phyloP scores from a whole-genome alignment of 2,113 vertebrate genomes.

The Menura novaehollandiae region DNA sequence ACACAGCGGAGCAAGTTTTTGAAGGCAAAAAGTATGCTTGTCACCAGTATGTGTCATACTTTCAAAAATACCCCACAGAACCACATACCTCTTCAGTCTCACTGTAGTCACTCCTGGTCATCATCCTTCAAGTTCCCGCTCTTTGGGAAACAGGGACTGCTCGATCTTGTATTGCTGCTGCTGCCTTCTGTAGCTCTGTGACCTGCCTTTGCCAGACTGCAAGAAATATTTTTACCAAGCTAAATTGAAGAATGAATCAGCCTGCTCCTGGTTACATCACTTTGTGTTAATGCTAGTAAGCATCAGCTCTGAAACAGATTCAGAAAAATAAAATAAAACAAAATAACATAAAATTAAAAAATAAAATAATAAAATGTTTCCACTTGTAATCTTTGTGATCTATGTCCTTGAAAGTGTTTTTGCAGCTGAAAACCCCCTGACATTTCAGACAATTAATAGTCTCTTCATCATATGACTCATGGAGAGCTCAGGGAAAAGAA shows the following conservation, averaged over 20 bases:
- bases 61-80: background rate
- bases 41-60: background rate
- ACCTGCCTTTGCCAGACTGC: background rate
- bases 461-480: background rate
- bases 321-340: background rate
- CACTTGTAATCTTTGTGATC: background rate
- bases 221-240: background rate
- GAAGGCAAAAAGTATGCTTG: background rate
- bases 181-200: background rate
- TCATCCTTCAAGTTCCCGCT: background rate
- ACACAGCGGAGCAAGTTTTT: rapidly evolving
- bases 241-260: background rate
- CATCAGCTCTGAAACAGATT: background rate
- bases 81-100: background rate
- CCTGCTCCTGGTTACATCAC: background rate
- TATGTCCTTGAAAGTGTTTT: background rate
- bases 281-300: background rate
- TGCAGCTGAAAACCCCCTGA: background rate
- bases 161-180: background rate
- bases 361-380: background rate
- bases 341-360: background rate
- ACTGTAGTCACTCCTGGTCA: background rate
- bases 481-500: background rate
- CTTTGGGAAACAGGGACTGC: background rate
- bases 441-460: background rate